phyloP scores from a whole-genome alignment of 2,888 invertebrate genomes.

The Priocnemis perturbator region DNA sequence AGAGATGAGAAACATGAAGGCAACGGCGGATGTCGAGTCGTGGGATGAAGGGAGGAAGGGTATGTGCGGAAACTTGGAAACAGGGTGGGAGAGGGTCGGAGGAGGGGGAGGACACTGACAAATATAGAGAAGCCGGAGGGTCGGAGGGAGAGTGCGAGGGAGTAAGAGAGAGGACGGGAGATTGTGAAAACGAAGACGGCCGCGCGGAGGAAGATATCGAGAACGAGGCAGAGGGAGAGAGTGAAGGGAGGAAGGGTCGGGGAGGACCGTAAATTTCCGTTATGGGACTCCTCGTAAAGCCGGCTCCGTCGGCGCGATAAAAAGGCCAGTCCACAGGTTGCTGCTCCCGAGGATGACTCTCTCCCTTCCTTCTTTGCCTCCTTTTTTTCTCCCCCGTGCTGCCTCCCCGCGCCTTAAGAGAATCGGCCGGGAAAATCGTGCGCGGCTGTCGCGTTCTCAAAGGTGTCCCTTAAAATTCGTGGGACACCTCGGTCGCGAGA shows the following conservation, averaged over 20 bases:
- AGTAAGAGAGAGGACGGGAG: background rate
- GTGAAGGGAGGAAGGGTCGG: slow-evolving; percentile 24
- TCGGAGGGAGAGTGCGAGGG: background rate
- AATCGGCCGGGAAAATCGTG: slow-evolving; percentile 50
- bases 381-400: slow-evolving; percentile 7
- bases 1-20: background rate
- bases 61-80: background rate
- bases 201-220: background rate
- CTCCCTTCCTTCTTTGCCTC: slow-evolving; percentile 16
- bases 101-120: too few relatives aligned
- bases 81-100: too few relatives aligned
- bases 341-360: slow-evolving; percentile 57
- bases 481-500: slow-evolving; percentile 53
- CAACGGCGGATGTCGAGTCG: background rate
- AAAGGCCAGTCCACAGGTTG: slow-evolving; percentile 59
- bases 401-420: slow-evolving; percentile 19
- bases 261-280: slow-evolving; percentile 59
- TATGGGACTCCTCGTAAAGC: slow-evolving; percentile 62
- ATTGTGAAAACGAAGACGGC: background rate
- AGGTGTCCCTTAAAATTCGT: slow-evolving; percentile 60
- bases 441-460: slow-evolving; percentile 52
- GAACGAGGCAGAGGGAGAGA: background rate
- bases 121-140: too few relatives aligned
- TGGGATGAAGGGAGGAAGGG: background rate
- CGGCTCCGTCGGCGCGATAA: slow-evolving; percentile 60